A percentile compares a stretch with the other conserved stretches of the same genome.
phyloP scores from a whole-genome alignment of 2,797 vertebrate species.

The Chaunax sp. region DNA sequence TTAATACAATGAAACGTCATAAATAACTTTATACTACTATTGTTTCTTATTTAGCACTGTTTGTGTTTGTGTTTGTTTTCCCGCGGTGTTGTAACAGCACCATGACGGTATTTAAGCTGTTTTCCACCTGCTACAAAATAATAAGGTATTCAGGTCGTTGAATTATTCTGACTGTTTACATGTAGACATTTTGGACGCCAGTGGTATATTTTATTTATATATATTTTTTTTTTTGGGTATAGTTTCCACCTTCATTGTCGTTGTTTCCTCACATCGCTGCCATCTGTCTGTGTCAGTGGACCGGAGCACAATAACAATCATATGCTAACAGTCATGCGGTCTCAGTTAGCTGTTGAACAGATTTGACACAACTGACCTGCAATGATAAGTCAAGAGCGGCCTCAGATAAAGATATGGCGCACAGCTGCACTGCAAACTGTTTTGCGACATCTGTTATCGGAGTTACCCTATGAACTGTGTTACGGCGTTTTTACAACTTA shows the following conservation, averaged over 20 bases:
- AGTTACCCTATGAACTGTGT: slow-evolving; percentile 12
- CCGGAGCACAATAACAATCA: not conserved
- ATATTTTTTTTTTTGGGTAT: too few relatives aligned
- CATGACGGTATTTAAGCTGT: too few relatives aligned
- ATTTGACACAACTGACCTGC: slow-evolving; percentile 14
- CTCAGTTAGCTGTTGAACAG: too few relatives aligned
- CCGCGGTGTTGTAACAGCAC: too few relatives aligned
- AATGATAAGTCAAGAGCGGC: not conserved
- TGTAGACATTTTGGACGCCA: too few relatives aligned
- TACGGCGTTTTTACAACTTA: slow-evolving; percentile 1
- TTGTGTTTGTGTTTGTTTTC: too few relatives aligned
- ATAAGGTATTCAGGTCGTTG: too few relatives aligned
- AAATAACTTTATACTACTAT: too few relatives aligned
- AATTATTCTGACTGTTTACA: not conserved
- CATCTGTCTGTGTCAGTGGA: not conserved
- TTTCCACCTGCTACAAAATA: too few relatives aligned
- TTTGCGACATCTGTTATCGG: not conserved
- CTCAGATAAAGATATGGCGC: not conserved
- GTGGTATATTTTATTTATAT: not conserved
- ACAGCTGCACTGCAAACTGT: fast-evolving
- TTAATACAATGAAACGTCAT: too few relatives aligned
- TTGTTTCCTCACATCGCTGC: not conserved
- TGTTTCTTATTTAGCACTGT: too few relatives aligned
- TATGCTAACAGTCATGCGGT: slow-evolving; percentile 34
- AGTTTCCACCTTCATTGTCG: too few relatives aligned